A percentile compares a stretch with the other conserved stretches of the same genome.
phyloP scores from a whole-genome alignment of 1,140 invertebrate species.

The Psix sp. region DNA sequence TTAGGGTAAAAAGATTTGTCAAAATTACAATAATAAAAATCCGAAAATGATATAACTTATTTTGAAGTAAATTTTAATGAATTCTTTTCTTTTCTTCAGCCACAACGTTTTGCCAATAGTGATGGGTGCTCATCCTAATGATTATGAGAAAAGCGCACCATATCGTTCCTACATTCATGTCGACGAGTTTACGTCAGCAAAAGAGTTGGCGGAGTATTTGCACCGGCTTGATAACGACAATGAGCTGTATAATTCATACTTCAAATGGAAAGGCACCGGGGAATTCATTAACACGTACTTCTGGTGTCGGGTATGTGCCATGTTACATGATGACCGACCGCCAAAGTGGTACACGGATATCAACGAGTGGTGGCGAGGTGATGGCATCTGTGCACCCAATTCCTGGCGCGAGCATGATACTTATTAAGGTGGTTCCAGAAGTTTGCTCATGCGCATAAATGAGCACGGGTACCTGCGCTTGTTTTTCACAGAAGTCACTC shows the following conservation, averaged over 20 bases:
- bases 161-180: constrained; percentile 95
- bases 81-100: constrained; percentile 75
- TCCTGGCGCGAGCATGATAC: constrained; percentile 81
- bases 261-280: constrained; percentile 92
- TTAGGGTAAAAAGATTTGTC: constrained; percentile 82
- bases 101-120: constrained; percentile 94
- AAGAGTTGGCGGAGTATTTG: constrained; percentile 91
- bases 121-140: constrained; percentile 94
- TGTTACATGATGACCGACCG: constrained; percentile 86
- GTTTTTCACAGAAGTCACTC: too few relatives aligned
- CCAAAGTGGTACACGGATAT: constrained; percentile 86
- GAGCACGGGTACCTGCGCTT: too few relatives aligned
- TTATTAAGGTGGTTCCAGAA: too few relatives aligned
- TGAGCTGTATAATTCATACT: constrained; percentile 93
- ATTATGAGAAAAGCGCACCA: constrained; percentile 92
- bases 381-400: constrained; percentile 82
- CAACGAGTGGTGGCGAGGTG: constrained; percentile 91
- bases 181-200: constrained; percentile 92
- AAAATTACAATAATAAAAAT: neutral
- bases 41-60: neutral
- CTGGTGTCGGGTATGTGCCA: constrained; percentile 95
- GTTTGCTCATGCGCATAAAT: too few relatives aligned
- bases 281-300: constrained; percentile 97
- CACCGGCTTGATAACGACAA: constrained; percentile 89
- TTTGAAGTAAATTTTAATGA: neutral